phyloP scores from a whole-genome alignment of 1,140 invertebrate species.

The Drosophila dunni region DNA sequence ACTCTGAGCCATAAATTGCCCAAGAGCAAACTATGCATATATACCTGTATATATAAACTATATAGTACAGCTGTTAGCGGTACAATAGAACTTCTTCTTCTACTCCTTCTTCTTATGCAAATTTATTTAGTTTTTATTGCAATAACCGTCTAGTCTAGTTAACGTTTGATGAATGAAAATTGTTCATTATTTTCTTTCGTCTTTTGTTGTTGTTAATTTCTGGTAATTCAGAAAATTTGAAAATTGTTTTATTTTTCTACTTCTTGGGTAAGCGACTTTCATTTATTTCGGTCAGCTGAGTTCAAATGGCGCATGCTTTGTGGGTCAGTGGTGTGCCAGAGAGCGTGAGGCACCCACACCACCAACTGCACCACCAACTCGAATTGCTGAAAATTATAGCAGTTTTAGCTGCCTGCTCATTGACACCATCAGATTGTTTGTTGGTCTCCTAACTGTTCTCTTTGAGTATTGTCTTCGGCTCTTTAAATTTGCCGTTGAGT shows the following conservation, averaged over 20 bases:
- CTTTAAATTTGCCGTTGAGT: constrained; percentile 22
- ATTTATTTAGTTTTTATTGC: constrained; percentile 57
- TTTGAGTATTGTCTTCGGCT: constrained; percentile 31
- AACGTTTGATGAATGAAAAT: constrained; percentile 33
- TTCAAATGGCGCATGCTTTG: constrained; percentile 76
- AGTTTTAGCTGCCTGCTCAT: constrained; percentile 45
- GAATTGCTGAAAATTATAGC: constrained; percentile 28
- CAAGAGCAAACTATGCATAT: constrained; percentile 30
- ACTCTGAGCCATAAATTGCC: constrained; percentile 79
- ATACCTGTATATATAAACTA: constrained; percentile 11
- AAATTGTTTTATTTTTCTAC: constrained; percentile 16
- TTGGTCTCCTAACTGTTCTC: constrained; percentile 55
- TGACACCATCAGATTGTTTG: constrained; percentile 69
- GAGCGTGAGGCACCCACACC: too few species aligned
- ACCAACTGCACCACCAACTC: neutral
- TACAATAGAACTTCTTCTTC: constrained; percentile 1
- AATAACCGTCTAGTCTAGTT: constrained; percentile 28
- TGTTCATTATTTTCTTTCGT: constrained; percentile 25
- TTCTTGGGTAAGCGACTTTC: constrained; percentile 61
- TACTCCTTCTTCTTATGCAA: constrained; percentile 47
- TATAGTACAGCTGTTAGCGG: constrained; percentile 3
- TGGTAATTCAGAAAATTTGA: constrained; percentile 29
- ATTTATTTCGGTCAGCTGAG: constrained; percentile 69
- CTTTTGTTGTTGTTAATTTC: neutral
- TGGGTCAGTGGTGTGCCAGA: constrained; percentile 61